Base-by-base conservation (phyloP, 1,140 invertebrate species). In the Drosophila auraria region DNA sequence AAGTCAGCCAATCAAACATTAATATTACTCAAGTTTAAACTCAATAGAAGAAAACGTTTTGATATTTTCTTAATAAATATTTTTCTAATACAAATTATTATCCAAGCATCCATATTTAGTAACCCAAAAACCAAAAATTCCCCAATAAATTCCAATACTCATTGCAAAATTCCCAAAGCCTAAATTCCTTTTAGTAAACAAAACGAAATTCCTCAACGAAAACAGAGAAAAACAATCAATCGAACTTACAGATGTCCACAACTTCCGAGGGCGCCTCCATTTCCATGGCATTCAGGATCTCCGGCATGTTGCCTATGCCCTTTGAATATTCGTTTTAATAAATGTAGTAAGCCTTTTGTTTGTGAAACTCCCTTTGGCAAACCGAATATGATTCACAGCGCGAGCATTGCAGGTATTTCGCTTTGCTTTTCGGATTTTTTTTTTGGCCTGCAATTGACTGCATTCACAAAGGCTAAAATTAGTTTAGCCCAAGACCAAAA, bases 401-500 rank as follows among this genome's bases (percentile, higher is more conserved):
- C 12, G 15, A 66, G 40, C 66, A 60, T 42, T 50, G 62, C 66
- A 69, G 40, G 63, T 20, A 14, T 59, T 17, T 42, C 11, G 17
- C 17, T 56, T 14, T 33, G 9, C 38, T 23, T 11, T 38, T 38
- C 15, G 9, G 7, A 2, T 9, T 33, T 33, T 38, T 17, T 27
- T 33, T 57, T 27, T 20, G 45, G 53, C 54, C 54, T 30, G 68
- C 65, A 70, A 53, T 60, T 17, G 54, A 74, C 23, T 73, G 71
- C 69, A 74, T 61, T 30, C 38, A 36, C 38, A 30, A 25, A 17
- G 30, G 68, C 71, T 74, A 74, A 61, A 74, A 61, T 73, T 74
- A 74, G 47, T 61, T 73, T 73, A 44, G 69, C 49, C 47, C 44
- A 51, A 71, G 27, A 49, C 36, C 51, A 50, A 49, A 59, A 15